Evolutionary conservation across 2,888 invertebrate genomes (phyloP).

Genomic region (Pristionchus exspectatus): DNA sequence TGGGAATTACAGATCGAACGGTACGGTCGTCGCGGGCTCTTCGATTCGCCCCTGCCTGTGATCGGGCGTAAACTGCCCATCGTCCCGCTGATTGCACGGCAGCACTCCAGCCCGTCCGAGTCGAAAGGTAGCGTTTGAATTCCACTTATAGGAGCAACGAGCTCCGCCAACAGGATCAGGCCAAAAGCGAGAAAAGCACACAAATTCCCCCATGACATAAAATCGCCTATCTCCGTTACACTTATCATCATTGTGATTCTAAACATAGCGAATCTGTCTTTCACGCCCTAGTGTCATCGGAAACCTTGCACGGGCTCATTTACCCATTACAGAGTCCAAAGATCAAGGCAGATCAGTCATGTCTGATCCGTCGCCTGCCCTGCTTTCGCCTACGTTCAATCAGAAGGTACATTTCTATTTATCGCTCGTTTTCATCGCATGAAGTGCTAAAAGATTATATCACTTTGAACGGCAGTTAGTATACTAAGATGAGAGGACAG

Average conservation of each 20-base stretch:
- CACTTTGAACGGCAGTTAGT: background rate
- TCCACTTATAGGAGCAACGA: too few relatives aligned
- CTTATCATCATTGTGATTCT: too few relatives aligned
- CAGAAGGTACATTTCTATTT: background rate
- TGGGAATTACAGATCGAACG: conserved; percentile 8
- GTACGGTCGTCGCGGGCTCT: conserved; percentile 39
- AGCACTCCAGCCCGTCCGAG: conserved; percentile 6
- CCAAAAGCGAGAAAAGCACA: too few relatives aligned
- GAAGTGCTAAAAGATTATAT: background rate
- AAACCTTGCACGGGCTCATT: too few relatives aligned
- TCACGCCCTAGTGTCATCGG: too few relatives aligned
- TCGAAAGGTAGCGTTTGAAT: background rate
- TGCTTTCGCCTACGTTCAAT: conserved; percentile 31
- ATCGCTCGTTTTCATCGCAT: background rate
- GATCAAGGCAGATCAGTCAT: background rate
- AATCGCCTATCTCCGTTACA: too few relatives aligned
- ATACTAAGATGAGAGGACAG: too few relatives aligned
- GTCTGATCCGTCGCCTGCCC: background rate
- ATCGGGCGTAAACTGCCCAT: background rate
- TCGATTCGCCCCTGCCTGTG: conserved; percentile 46
- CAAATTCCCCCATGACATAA: too few relatives aligned
- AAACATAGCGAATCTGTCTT: too few relatives aligned
- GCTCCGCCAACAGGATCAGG: too few relatives aligned
- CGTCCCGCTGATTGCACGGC: background rate
- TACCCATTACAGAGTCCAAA: background rate